These are phyloP conservation scores for Metalampra italica DNA, from an alignment of 2,888 invertebrate species.

Conservation along the genomic window DNA sequence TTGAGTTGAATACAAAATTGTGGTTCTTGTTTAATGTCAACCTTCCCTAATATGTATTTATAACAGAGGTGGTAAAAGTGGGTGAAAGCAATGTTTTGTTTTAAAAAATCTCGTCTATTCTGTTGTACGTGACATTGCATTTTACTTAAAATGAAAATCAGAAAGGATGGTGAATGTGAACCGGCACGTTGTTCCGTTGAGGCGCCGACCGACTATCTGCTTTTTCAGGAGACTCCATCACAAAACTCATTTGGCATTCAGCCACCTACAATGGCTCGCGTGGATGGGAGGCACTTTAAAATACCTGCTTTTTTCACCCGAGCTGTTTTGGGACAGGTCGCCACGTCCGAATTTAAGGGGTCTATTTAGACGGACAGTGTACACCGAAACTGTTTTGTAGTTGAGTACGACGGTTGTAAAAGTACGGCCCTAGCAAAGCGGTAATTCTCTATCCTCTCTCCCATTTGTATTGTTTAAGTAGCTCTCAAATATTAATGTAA, in stretches of 20 bases:
- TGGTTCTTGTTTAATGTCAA: too few relatives aligned
- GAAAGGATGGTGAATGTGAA: slow-evolving; percentile 22
- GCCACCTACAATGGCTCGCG: slow-evolving; percentile 67
- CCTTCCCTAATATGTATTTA: background rate
- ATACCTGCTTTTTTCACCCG: slow-evolving; percentile 56
- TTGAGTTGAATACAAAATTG: too few relatives aligned
- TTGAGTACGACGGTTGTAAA: slow-evolving; percentile 4
- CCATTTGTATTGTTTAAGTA: too few relatives aligned
- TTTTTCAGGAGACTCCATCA: slow-evolving; percentile 64
- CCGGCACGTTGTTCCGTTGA: slow-evolving; percentile 4
- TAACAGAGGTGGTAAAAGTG: background rate
- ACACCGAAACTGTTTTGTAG: slow-evolving; percentile 6
- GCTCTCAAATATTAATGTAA: too few relatives aligned
- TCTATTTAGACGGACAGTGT: slow-evolving; percentile 9
- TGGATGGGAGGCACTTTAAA: slow-evolving; percentile 66
- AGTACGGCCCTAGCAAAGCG: slow-evolving; percentile 2
- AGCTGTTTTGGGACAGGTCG: slow-evolving; percentile 38
- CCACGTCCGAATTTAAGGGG: slow-evolving; percentile 49
- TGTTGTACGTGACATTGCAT: slow-evolving; percentile 13
- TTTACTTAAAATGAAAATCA: slow-evolving; percentile 19
- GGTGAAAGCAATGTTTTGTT: background rate
- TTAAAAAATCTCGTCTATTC: background rate
- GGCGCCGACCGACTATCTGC: slow-evolving; percentile 51
- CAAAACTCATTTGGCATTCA: slow-evolving; percentile 77
- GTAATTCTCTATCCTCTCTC: background rate